Evolutionary conservation across 1,140 invertebrate genomes (phyloP), one percentile per base, ranked within the genome.

Genomic region (Cylas formicarius): DNA sequence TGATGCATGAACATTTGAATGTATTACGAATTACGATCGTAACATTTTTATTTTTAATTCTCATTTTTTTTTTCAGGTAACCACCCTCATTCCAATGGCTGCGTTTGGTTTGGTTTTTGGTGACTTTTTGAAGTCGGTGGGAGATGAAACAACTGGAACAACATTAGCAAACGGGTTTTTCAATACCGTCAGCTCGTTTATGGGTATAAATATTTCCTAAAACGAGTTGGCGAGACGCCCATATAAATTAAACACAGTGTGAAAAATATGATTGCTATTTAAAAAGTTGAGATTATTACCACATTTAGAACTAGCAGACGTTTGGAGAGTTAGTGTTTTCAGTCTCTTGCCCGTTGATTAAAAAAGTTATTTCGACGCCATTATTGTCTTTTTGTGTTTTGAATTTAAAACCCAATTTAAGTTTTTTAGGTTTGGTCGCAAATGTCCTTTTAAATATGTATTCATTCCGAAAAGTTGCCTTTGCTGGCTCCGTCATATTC

Each of bases 101-200:
- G 75, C 74, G 4, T 82, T 83, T 44, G 78, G 77, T 2, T 67
- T 84, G 18, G 60, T 83, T 13, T 82, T 76, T 43, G 75, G 77
- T 31, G 70, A 77, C 39, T 78, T 78, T 48, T 74, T 84, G 11
- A 57, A 70, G 27, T 67, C 66, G 7, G 65, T 81, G 26, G 73
- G 73, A 0, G 75, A 75, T 6, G 74, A 73, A 49, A 74, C 73
- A 0, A 75, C 72, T 44, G 74, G 73, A 0, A 67, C 75, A 6
- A 74, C 76, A 1, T 56, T 78, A 9, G 72, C 76, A 0, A 77
- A 73, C 29, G 74, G 73, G 5, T 67, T 76, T 8, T 76, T 77
- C 47, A 77, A 75, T 56, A 76, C 73, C 37, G 65, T 74, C 0
- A 58, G 76, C 13, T 77, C 74, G 28, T 76, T 77, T 49, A 66